Evolutionary conservation across 2,888 invertebrate genomes (phyloP).

Genomic region (Nasonovia ribisnigri): DNA sequence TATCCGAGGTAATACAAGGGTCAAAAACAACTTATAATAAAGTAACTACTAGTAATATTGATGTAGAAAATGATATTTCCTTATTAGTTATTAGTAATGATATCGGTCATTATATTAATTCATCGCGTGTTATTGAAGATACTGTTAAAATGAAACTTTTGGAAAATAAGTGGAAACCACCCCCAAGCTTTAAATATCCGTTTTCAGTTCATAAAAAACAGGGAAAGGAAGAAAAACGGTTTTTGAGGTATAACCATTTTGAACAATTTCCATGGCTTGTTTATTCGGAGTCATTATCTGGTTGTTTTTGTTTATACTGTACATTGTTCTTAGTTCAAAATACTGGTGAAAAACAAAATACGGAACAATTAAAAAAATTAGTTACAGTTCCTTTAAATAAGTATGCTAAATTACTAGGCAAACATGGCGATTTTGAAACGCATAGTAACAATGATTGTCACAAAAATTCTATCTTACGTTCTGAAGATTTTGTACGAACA

Average conservation of each 20-base stretch:
- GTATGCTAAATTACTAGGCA: background rate
- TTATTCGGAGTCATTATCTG: too few relatives aligned
- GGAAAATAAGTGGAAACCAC: slow-evolving; percentile 13
- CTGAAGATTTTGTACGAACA: background rate
- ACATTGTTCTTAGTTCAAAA: background rate
- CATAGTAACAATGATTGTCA: background rate
- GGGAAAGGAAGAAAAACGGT: background rate
- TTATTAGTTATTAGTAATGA: background rate
- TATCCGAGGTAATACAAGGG: background rate
- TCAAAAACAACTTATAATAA: background rate
- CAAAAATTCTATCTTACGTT: background rate
- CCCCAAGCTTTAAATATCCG: slow-evolving; percentile 14
- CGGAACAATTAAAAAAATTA: background rate
- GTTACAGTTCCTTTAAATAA: background rate
- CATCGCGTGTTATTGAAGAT: background rate
- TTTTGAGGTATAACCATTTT: slow-evolving; percentile 14
- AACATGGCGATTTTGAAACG: background rate
- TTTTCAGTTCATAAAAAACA: background rate
- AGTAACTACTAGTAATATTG: background rate
- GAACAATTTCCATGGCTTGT: background rate
- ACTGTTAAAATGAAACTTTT: too few relatives aligned
- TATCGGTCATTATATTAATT: background rate
- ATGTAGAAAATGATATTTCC: background rate
- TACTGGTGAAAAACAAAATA: background rate
- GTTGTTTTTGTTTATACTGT: background rate